These are phyloP conservation scores for Cacatua alba DNA, from an alignment of 2,113 vertebrate genomes.

Conservation along the genomic window DNA sequence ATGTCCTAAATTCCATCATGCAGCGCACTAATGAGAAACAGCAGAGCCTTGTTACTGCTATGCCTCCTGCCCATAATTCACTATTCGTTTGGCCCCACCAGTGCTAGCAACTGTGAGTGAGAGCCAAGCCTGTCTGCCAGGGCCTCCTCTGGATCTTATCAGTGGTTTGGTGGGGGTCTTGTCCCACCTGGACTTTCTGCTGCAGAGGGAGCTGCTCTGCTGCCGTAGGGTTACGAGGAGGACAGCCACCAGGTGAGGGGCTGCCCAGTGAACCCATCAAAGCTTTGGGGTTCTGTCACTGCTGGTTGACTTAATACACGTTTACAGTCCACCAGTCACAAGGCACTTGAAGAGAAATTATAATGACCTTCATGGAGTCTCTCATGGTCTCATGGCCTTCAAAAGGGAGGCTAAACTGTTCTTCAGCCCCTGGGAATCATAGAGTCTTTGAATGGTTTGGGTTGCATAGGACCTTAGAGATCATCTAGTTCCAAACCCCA, in stretches of 20 bases:
- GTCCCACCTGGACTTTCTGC: background rate
- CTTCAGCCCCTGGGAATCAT: background rate
- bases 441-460: background rate
- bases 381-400: background rate
- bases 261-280: background rate
- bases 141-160: background rate
- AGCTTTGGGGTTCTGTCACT: background rate
- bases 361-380: background rate
- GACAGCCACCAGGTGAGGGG: rapidly evolving
- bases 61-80: background rate
- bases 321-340: background rate
- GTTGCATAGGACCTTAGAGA: background rate
- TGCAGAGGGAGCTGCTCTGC: background rate
- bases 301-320: background rate
- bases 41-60: background rate
- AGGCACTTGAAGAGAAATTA: background rate
- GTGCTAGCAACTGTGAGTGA: background rate
- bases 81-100: rapidly evolving
- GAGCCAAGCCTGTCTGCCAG: background rate
- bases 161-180: background rate
- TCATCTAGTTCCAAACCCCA: background rate
- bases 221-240: background rate
- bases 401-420: background rate
- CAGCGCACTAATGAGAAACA: background rate
- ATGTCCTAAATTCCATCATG: background rate